Conservation (phyloP, 2,797 vertebrate species). For the Microctenopoma stevenorrisi region DNA sequence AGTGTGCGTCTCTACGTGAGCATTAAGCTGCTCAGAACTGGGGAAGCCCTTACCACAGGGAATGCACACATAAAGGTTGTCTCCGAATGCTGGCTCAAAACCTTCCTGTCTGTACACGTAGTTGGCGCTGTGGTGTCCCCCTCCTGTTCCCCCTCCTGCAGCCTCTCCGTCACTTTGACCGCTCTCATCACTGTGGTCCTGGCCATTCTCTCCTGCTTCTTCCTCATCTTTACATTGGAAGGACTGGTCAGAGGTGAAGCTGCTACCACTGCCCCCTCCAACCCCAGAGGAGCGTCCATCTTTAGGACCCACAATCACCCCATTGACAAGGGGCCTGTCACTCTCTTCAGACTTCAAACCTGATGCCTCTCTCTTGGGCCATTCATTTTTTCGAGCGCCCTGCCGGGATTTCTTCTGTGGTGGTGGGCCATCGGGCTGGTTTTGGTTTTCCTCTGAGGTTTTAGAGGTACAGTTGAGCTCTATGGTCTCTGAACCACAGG, state of each 20-base stretch:
- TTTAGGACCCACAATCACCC: conserved; percentile 88
- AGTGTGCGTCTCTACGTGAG: conserved; percentile 95
- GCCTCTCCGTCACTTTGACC: conserved; percentile 91
- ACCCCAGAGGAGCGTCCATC: conserved; percentile 74
- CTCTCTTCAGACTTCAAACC: conserved; percentile 81
- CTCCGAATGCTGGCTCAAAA: conserved; percentile 93
- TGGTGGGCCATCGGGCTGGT: conserved; percentile 78
- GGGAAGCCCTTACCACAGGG: conserved; percentile 98
- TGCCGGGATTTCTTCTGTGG: conserved; percentile 90
- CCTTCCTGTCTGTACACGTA: conserved; percentile 95
- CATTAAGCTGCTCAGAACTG: conserved; percentile 96
- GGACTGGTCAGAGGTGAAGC: conserved; percentile 80
- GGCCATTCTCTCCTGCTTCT: conserved; percentile 88
- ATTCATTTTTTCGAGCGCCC: conserved; percentile 90
- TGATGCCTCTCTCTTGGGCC: conserved; percentile 88
- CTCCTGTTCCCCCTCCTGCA: conserved; percentile 67
- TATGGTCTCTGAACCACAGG: conserved; percentile 85
- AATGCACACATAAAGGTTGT: conserved; percentile 99
- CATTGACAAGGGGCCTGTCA: conserved; percentile 87
- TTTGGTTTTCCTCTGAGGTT: conserved; percentile 69
- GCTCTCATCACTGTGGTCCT: conserved; percentile 92
- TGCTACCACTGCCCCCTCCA: conserved; percentile 72
- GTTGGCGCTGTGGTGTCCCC: conserved; percentile 83
- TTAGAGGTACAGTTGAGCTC: conserved; percentile 84
- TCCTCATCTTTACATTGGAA: conserved; percentile 90